Conservation (phyloP, 2,888 invertebrate species). For the Drosophila helvetica region DNA sequence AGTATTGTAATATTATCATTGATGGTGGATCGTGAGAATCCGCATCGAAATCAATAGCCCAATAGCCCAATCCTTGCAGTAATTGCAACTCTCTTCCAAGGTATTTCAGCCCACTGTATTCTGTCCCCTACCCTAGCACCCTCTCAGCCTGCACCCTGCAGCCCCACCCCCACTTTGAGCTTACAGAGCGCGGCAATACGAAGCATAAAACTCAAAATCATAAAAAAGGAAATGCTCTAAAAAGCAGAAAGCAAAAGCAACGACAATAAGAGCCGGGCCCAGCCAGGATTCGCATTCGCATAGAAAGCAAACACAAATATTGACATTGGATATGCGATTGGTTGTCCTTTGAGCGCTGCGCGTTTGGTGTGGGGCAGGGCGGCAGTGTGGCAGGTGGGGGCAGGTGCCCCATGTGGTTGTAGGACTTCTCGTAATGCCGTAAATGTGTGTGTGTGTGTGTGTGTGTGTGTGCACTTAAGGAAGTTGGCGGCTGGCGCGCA, state of each 20-base stretch:
- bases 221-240: slow-evolving; percentile 45
- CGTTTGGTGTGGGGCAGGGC: neutral
- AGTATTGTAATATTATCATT: too few relatives aligned
- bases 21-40: too few relatives aligned
- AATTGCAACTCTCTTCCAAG: neutral
- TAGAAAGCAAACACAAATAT: slow-evolving; percentile 77
- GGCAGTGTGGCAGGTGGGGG: neutral
- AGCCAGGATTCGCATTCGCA: slow-evolving; percentile 53
- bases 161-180: neutral
- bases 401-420: slow-evolving; percentile 6
- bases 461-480: slow-evolving; percentile 52
- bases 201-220: slow-evolving; percentile 67
- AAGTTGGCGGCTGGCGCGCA: slow-evolving; percentile 42
- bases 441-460: slow-evolving; percentile 5
- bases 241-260: slow-evolving; percentile 7
- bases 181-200: slow-evolving; percentile 42
- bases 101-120: slow-evolving; percentile 2
- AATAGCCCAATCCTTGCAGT: neutral
- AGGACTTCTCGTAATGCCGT: too few relatives aligned
- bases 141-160: neutral
- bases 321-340: slow-evolving; percentile 78
- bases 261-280: slow-evolving; percentile 25
- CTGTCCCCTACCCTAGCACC: neutral
- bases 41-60: too few relatives aligned
- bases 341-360: slow-evolving; percentile 31